Evolutionary conservation across 2,113 vertebrate genomes (phyloP).

Genomic region (Trogon melanurus): DNA sequence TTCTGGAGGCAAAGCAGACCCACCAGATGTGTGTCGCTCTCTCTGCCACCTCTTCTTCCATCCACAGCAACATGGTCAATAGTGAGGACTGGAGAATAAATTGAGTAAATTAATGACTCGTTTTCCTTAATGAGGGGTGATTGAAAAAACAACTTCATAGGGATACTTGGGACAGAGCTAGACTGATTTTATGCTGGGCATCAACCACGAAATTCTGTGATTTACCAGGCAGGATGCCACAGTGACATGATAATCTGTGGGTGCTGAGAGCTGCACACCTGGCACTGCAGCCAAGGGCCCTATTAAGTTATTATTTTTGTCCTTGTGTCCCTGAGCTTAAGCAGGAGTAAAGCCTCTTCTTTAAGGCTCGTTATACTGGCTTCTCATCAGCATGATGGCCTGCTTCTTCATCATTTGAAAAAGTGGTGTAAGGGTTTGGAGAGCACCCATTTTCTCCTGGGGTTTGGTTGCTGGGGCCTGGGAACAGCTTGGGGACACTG

Average conservation of each 20-base stretch:
- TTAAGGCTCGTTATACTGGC: neutral
- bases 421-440: neutral
- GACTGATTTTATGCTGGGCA: neutral
- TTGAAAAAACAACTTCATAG: neutral
- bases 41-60: neutral
- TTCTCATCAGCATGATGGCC: neutral
- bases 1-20: neutral
- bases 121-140: neutral
- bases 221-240: neutral
- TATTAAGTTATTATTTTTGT: neutral
- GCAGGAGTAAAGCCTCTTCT: neutral
- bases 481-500: neutral
- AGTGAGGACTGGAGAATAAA: neutral
- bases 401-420: neutral
- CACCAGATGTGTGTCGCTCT: too few species aligned
- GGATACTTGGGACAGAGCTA: neutral
- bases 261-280: neutral
- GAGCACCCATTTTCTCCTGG: neutral
- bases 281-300: neutral
- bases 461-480: neutral
- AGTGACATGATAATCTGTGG: neutral
- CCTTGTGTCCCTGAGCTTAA: neutral
- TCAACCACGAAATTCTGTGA: neutral
- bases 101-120: fast-evolving
- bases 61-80: neutral